phyloP scores from a whole-genome alignment of 2,113 vertebrate species.

The Spheniscus mendiculus region DNA sequence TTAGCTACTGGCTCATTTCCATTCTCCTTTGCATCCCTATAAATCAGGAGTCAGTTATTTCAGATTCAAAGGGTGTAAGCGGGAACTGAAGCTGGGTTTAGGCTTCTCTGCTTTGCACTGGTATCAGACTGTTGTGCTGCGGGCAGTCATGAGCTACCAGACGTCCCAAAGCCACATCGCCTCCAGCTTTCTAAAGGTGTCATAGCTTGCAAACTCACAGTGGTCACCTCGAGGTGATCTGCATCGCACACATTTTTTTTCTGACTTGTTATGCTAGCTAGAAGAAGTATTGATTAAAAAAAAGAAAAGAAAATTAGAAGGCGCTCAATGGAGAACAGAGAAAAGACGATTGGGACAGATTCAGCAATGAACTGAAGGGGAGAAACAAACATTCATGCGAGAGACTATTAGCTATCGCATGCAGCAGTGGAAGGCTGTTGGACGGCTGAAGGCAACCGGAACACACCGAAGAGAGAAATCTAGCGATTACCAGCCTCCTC shows the following conservation, averaged over 20 bases:
- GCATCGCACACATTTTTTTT: fast-evolving
- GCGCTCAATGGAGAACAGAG: neutral
- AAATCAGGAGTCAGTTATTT: neutral
- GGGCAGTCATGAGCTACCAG: neutral
- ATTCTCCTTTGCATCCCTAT: neutral
- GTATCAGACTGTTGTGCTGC: neutral
- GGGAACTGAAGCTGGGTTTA: neutral
- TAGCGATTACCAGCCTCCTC: neutral
- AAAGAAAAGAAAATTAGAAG: neutral
- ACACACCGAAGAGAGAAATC: neutral
- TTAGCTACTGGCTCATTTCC: neutral
- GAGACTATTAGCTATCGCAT: neutral
- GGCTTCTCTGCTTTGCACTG: neutral
- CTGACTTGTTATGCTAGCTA: neutral
- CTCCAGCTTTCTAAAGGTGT: neutral
- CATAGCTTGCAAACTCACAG: neutral
- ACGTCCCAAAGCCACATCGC: neutral
- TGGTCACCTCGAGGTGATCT: neutral
- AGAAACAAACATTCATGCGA: neutral
- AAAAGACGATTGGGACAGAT: neutral
- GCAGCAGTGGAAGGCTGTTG: neutral
- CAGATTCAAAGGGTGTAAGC: neutral
- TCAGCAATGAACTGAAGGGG: neutral
- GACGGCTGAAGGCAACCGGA: neutral
- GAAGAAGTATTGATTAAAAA: neutral